Conservation (phyloP, 2,888 invertebrate species). For the Leucophenga maculata region DNA sequence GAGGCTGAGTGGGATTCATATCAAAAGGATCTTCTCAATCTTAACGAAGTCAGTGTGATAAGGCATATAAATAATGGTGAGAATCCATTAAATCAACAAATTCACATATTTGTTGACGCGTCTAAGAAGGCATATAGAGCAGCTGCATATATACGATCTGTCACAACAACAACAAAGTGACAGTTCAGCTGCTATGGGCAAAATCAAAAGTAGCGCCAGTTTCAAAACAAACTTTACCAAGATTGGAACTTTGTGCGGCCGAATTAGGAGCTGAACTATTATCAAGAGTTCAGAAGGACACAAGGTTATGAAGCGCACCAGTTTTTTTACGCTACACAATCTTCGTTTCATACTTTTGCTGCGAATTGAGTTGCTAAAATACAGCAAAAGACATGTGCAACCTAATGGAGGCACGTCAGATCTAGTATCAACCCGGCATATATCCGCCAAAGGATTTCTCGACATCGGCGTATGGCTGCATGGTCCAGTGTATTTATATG, state of each 20-base stretch:
- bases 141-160: too few relatives aligned
- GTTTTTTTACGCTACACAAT: background rate
- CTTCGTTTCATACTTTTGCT: background rate
- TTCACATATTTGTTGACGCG: too few relatives aligned
- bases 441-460: too few relatives aligned
- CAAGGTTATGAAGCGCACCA: background rate
- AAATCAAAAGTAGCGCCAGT: background rate
- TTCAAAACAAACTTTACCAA: background rate
- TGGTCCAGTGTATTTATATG: too few relatives aligned
- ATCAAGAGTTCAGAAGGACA: background rate
- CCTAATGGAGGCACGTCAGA: conserved; percentile 12
- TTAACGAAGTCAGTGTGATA: too few relatives aligned
- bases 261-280: background rate
- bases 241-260: background rate
- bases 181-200: background rate
- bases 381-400: background rate
- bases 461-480: too few relatives aligned
- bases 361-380: background rate
- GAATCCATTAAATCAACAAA: too few relatives aligned
- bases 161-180: too few relatives aligned
- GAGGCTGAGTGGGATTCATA: too few relatives aligned
- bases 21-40: too few relatives aligned
- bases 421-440: conserved; percentile 21
- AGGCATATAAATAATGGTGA: too few relatives aligned
- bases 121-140: too few relatives aligned